A percentile compares a stretch with the other conserved stretches of the same genome.
These are phyloP conservation scores for Blastomussa wellsi DNA, from an alignment of 92 coral and sea anemone genomes.

Conservation along the genomic window DNA sequence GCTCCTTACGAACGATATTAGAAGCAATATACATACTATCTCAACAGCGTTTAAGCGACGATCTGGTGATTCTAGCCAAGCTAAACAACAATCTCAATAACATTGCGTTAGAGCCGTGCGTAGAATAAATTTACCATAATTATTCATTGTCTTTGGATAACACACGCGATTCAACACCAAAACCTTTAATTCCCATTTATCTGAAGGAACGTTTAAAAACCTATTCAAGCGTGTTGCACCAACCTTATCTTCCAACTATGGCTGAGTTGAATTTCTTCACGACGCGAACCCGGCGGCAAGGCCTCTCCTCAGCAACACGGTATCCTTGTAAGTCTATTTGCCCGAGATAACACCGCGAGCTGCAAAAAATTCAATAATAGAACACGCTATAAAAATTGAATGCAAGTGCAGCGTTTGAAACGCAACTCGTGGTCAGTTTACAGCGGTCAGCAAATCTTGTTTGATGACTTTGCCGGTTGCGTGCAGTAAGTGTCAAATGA, in stretches of 20 bases:
- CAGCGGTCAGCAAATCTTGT: slow-evolving; percentile 63
- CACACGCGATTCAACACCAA: slow-evolving; percentile 13
- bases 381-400: slow-evolving; percentile 12
- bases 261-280: slow-evolving; percentile 10
- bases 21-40: slow-evolving; percentile 23
- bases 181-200: background rate
- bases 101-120: slow-evolving; percentile 35
- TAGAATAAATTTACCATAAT: slow-evolving; percentile 11
- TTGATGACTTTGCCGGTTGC: slow-evolving; percentile 57
- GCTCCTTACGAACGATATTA: slow-evolving; percentile 27
- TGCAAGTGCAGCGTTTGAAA: slow-evolving; percentile 17
- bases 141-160: slow-evolving; percentile 9
- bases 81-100: slow-evolving; percentile 39
- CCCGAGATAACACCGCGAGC: slow-evolving; percentile 4
- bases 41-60: slow-evolving; percentile 33
- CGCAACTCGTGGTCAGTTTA: slow-evolving; percentile 44
- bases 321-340: slow-evolving; percentile 7
- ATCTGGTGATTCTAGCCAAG: slow-evolving; percentile 32
- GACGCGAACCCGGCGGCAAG: slow-evolving; percentile 16
- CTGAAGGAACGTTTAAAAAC: slow-evolving; percentile 34
- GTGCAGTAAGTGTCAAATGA: slow-evolving; percentile 57
- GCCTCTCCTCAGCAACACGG: background rate
- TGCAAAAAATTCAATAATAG: slow-evolving; percentile 30
- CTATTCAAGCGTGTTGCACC: slow-evolving; percentile 38
- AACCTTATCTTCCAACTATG: slow-evolving; percentile 20